Evolutionary conservation across 2,797 vertebrate species (phyloP), one percentile per base, ranked within the genome.

Genomic region (Eospalax fontanierii): DNA sequence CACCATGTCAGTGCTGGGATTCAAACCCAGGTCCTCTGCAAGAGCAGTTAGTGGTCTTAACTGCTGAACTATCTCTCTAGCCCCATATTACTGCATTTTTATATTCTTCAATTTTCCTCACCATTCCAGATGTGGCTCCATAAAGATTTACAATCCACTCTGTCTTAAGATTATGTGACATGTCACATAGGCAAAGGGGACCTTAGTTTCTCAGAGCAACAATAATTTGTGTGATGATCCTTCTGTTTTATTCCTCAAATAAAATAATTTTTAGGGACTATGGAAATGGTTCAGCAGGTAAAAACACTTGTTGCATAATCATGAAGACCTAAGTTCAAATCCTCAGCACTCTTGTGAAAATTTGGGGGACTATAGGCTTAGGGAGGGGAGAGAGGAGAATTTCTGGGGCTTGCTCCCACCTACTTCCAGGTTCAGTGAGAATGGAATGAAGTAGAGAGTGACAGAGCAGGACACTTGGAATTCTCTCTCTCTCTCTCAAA

Each of bases 211-310:
- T 81, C 57, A 43, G n/a, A 46, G 65, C 38, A 87, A 43, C 12
- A 21, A 0, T 12, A 50, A 50, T 82, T 93, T 76, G 16, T 63
- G 35, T 61, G 33, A 74, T 26, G 65, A 28, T 16, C 74, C 6
- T 90, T 15, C 78, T 92, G 73, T 86, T 86, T 89, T 38, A 30
- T 82, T 93, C 35, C 74, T 95, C 40, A 94, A 76, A 54, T 86
- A 38, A 26, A 70, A 28, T 24, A 26, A 86, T 24, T 21, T 73
- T 54, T 73, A 59, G 82, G 61, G 21, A 50, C 30, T 50, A 24
- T 43, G 66, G 63, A 83, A 83, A 68, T 14, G 30, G 40, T n/a
- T 83, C 81, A 18, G 43, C 14, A 50, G 43, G 24, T 10, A 83
- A 0, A 83, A 66, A 40, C 57, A n/a, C 28, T 83, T 46, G 38